These are phyloP conservation scores for Eupithecia exiguata DNA, from an alignment of 2,888 invertebrate genomes.

Conservation along the genomic window DNA sequence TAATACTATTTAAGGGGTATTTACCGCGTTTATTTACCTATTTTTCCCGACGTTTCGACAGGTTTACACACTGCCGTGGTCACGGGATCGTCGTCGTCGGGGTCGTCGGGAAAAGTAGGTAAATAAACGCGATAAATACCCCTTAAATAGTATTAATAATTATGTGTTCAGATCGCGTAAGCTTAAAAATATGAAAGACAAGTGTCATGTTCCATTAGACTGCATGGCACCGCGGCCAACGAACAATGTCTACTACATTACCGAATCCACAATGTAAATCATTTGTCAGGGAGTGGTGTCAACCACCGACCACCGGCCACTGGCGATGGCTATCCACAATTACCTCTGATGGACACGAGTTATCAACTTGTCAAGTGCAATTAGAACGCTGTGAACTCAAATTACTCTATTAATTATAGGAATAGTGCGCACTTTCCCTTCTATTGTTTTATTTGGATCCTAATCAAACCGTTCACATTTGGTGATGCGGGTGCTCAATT, in stretches of 20 bases:
- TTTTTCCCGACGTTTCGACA: too few relatives aligned
- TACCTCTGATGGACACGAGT: slow-evolving; percentile 19
- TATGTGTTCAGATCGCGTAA: too few relatives aligned
- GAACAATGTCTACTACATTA: slow-evolving; percentile 26
- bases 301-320: neutral
- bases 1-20: too few relatives aligned
- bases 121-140: too few relatives aligned
- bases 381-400: slow-evolving; percentile 37
- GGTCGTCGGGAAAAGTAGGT: too few relatives aligned
- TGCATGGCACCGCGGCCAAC: slow-evolving; percentile 3
- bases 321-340: neutral
- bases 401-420: slow-evolving; percentile 42
- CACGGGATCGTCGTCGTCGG: too few relatives aligned
- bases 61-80: too few relatives aligned
- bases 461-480: neutral
- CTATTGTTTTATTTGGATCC: slow-evolving; percentile 2
- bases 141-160: too few relatives aligned
- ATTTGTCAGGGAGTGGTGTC: slow-evolving; percentile 6
- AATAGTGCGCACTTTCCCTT: neutral
- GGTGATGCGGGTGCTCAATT: neutral
- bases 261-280: slow-evolving; percentile 31
- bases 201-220: slow-evolving; percentile 21
- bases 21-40: too few relatives aligned
- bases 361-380: slow-evolving; percentile 43
- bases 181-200: too few relatives aligned